phyloP scores from a whole-genome alignment of 2,797 vertebrate species.

The Characodon lateralis region DNA sequence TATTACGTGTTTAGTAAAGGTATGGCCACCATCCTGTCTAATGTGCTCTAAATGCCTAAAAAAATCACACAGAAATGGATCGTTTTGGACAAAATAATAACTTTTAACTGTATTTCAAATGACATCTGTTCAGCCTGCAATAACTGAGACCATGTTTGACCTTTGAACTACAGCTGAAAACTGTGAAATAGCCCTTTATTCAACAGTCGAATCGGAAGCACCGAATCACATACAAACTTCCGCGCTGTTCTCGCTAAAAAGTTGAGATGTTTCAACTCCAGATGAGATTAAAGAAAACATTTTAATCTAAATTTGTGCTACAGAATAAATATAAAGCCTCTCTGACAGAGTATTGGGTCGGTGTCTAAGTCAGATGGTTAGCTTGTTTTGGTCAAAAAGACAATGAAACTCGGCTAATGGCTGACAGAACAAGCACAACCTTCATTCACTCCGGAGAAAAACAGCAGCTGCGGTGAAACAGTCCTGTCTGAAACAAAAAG shows the following conservation, averaged over 20 bases:
- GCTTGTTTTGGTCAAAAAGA: slow-evolving; percentile 32
- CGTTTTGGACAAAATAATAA: neutral
- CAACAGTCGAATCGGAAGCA: neutral
- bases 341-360: neutral
- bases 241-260: neutral
- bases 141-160: neutral
- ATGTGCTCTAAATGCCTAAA: neutral
- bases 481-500: neutral
- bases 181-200: neutral
- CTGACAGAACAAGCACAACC: slow-evolving; percentile 1
- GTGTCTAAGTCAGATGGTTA: neutral
- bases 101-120: neutral
- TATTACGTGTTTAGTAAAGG: neutral
- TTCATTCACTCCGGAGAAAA: slow-evolving; percentile 3
- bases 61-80: neutral
- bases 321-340: too few relatives aligned
- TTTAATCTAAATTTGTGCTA: neutral
- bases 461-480: neutral
- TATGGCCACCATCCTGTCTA: neutral
- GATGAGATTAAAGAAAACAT: neutral
- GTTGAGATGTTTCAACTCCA: neutral
- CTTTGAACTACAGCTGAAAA: slow-evolving; percentile 1
- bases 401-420: slow-evolving; percentile 44
- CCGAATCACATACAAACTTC: neutral
- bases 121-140: neutral